Evolutionary conservation across 53 echinoderm and acorn worm genomes (phyloP).

Genomic region (Holothuria scabra): DNA sequence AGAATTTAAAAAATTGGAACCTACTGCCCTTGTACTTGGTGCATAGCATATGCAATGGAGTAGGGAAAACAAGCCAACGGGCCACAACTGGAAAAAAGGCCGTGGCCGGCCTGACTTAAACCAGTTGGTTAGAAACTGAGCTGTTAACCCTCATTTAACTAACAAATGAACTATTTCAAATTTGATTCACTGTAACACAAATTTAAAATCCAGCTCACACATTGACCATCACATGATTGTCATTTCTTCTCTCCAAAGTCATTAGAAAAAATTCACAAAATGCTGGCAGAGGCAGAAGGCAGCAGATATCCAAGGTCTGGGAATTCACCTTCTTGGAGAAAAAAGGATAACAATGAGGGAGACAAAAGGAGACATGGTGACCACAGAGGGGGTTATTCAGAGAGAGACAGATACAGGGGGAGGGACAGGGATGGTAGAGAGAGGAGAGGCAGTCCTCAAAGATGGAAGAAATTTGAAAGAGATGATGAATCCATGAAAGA

Average conservation of each 20-base stretch:
- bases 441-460: not conserved
- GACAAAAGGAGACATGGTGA: not conserved
- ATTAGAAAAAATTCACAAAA: conserved; percentile 75
- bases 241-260: conserved; percentile 60
- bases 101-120: too few relatives aligned
- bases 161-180: too few relatives aligned
- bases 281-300: conserved; percentile 79
- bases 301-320: not conserved
- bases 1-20: too few relatives aligned
- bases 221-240: not conserved
- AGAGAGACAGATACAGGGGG: not conserved
- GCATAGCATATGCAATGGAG: too few relatives aligned
- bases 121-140: too few relatives aligned
- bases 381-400: not conserved
- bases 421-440: conserved; percentile 26
- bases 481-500: conserved; percentile 8
- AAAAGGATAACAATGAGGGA: not conserved
- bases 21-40: too few relatives aligned
- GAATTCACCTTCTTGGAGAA: too few relatives aligned
- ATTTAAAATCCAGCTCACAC: too few relatives aligned
- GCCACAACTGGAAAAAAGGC: too few relatives aligned
- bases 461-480: not conserved
- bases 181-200: too few relatives aligned
- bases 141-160: too few relatives aligned
- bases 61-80: too few relatives aligned